A percentile compares a stretch with the other conserved stretches of the same genome.
Evolutionary conservation across 2,797 vertebrate genomes (phyloP).

Genomic region (Acanthurus leucopareius): DNA sequence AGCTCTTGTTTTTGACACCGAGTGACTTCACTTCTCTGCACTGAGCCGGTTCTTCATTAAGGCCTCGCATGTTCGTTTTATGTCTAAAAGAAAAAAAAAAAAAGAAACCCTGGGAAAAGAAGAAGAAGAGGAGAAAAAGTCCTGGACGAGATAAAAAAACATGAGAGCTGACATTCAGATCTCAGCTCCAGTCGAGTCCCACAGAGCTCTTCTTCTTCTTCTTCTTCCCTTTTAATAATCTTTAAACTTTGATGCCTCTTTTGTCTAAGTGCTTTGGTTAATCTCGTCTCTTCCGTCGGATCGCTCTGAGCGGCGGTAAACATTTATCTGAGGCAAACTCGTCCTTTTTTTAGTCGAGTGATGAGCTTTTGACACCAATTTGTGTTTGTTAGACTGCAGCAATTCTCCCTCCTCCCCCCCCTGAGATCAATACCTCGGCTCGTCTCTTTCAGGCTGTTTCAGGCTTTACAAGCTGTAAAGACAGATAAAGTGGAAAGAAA

Average conservation of each 20-base stretch:
- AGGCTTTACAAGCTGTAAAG: constrained; percentile 80
- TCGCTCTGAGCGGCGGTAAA: constrained; percentile 55
- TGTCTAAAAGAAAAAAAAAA: background rate
- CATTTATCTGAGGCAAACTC: constrained; percentile 68
- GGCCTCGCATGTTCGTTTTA: constrained; percentile 1
- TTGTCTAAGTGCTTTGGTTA: constrained; percentile 61
- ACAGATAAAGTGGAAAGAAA: constrained; percentile 79
- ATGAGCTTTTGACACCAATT: constrained; percentile 81
- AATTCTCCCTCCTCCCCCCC: constrained; percentile 60
- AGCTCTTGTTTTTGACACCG: constrained; percentile 13
- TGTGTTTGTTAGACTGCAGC: constrained; percentile 77
- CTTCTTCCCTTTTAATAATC: constrained; percentile 42
- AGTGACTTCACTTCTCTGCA: constrained; percentile 37
- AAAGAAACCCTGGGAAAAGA: background rate
- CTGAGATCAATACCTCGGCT: constrained; percentile 81
- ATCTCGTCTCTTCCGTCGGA: constrained; percentile 46
- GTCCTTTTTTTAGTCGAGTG: constrained; percentile 63
- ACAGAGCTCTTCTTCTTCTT: constrained; percentile 25
- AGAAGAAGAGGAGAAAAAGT: background rate
- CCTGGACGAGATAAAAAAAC: constrained; percentile 38
- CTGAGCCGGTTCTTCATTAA: background rate
- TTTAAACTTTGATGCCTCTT: constrained; percentile 55
- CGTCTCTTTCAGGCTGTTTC: constrained; percentile 73
- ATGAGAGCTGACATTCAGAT: constrained; percentile 38
- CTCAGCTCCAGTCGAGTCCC: constrained; percentile 18